Evolutionary conservation across 2,888 invertebrate genomes (phyloP), one percentile per base, ranked within the genome.

Genomic region (Oligia fasciuncula): DNA sequence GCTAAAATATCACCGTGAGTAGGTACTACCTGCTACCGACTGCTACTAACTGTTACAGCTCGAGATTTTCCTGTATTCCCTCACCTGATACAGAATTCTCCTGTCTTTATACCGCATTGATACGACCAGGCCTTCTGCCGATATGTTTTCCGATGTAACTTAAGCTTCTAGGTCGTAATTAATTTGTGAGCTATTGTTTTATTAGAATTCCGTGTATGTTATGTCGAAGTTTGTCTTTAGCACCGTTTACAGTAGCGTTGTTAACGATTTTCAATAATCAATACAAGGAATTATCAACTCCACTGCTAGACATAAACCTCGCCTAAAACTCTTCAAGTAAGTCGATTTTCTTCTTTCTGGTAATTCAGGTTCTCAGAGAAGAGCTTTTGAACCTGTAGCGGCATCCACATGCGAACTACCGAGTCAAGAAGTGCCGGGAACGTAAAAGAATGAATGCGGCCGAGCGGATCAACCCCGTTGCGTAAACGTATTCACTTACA

Each of bases 101-200:
- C 11, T 35, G 3, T 9, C 17, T 49, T 57, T 1, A 43, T 35
- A 66, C 60, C 14, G 17, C 14, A 0, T 67, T 62, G 8, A 46
- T 4, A 68, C 19, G 23, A 81, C 29, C 40, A 29, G n/a, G 62
- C 57, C 78, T 81, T 67, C 83, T 71, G 62, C 11, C 54, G 73
- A 51, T 43, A 4, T 17, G 17, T 43, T 72, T 69, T 40, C 13
- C 46, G 29, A 1, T 67, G 73, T 67, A 40, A 77, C 65, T 72
- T 82, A 79, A 70, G 72, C 76, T 78, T 79, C 49, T 70, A 68
- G 62, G 6, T 80, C 46, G 81, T 88, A 76, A 85, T 88, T 85
- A 86, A 83, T 83, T 77, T 73, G 66, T 79, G 23, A 69, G 68
- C 81, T 81, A 73, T 83, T 83, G 83, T 76, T 63, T 76, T 73